Base-by-base conservation (phyloP, 2,888 invertebrate genomes). In the Drosophila antonietae region DNA sequence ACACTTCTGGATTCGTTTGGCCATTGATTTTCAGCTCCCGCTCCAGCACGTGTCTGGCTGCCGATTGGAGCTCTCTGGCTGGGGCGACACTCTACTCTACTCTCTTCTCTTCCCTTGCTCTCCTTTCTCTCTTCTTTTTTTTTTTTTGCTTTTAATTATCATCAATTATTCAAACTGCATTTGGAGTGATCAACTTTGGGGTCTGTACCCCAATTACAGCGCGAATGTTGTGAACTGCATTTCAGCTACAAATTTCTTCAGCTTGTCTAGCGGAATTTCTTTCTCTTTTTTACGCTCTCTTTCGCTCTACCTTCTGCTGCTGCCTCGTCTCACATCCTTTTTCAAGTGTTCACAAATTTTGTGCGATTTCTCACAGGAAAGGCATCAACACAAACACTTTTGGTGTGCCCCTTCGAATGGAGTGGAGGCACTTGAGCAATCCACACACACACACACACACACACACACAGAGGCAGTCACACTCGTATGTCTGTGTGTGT, bases 311-410 rank as follows among this genome's bases (percentile, higher is more conserved):
- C 31, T 9, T 9, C 23, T 20, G 4, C 20, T 20, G 4, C 2
- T 23, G 9, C 23, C 20, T 35, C 20, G 1, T 15, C 49, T 51
- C 55, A 18, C 39, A 55, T 56, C 58, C 47, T 44, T 44, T 44
- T 43, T 41, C 12, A 51, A 89, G 87, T 79, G 82, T 79, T 84
- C 68, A 65, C 49, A 63, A 78, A 78, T 81, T 80, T 91, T 90
- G 91, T 90, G 90, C 83, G 90, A 92, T 90, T 91, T 92, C 86
- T 86, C 91, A 92, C 93, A 90, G 91, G 90, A 89, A 89, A 93
- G 93, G 92, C 91, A 92, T 90, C 88, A 92, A 91, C 83, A 85
- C 87, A 90, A 93, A 92, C 92, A 93, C 92, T 92, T 91, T 81
- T 78, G 70, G 56, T 76, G 75, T 81, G 81, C 75, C 78, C 71